A percentile compares a stretch with the other conserved stretches of the same genome.
Conservation (phyloP, 2,888 invertebrate genomes). For the Hyposoter dolosus region DNA sequence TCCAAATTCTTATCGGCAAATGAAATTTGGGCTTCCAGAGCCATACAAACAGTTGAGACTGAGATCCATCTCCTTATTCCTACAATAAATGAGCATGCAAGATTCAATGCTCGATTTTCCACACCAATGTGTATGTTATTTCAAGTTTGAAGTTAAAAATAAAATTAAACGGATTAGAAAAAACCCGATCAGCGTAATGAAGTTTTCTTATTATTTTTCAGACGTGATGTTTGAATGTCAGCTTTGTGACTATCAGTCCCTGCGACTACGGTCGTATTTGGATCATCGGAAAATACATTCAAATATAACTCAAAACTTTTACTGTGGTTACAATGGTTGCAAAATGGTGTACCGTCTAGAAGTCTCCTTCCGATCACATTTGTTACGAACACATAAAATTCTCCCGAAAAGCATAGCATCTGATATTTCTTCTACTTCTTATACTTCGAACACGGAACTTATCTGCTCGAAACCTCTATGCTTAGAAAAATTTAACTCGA, state of each 20-base stretch:
- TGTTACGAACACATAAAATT: slow-evolving; percentile 21
- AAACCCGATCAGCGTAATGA: neutral
- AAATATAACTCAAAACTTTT: slow-evolving; percentile 30
- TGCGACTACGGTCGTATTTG: slow-evolving; percentile 13
- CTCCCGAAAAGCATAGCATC: neutral
- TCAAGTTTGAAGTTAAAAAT: too few species aligned
- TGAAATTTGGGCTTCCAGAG: too few species aligned
- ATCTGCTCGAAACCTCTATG: slow-evolving; percentile 27
- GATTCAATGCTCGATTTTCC: too few species aligned
- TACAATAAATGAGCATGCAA: too few species aligned
- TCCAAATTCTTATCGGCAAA: too few species aligned
- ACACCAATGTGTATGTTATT: too few species aligned
- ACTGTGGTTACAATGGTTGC: slow-evolving; percentile 14
- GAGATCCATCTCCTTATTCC: too few species aligned
- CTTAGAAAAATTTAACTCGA: slow-evolving; percentile 5
- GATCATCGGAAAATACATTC: slow-evolving; percentile 33
- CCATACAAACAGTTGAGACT: too few species aligned
- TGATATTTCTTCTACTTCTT: slow-evolving; percentile 3
- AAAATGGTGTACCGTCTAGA: slow-evolving; percentile 6
- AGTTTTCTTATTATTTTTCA: slow-evolving; percentile 12
- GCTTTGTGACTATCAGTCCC: slow-evolving; percentile 30
- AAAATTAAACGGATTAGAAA: too few species aligned
- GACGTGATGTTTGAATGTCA: slow-evolving; percentile 27
- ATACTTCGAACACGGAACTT: slow-evolving; percentile 16
- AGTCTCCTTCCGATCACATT: slow-evolving; percentile 21